Evolutionary conservation across 2,113 vertebrate species (phyloP), one percentile per base, ranked within the genome.

Genomic region (Stegostoma tigrinum): DNA sequence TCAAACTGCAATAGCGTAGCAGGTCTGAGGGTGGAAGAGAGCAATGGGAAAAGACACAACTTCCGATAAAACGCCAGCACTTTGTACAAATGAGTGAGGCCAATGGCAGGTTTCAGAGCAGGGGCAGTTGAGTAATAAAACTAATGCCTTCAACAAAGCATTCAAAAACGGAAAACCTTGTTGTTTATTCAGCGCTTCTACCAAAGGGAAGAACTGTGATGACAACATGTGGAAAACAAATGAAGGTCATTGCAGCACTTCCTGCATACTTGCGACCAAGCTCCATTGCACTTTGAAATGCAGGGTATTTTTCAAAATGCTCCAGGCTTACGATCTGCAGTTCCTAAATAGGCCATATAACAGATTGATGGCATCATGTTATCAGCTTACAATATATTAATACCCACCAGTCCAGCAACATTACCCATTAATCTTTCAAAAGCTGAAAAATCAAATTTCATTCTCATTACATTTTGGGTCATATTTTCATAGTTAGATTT

Each of bases 191-290:
- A 27, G 10, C 30, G 24, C 38, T 14, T 24, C n/a, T 45, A 15
- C 12, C 15, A 95, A 95, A 72, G 93, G 93, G 27, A 38, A 95
- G 91, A 68, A 94, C 17, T 42, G 19, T 94, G n/a, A 94, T 68
- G 64, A 95, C 93, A 72, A 48, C 38, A 70, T n/a, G 48, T 70
- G 67, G 93, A 72, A 93, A 72, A 42, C 23, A 72, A 94, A 70
- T 10, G 48, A 24, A 95, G 23, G 93, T 95, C 30, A 14, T 23
- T 15, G 38, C 38, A 30, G 93, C 45, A 66, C 67, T 30, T 72
- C 24, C 93, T 68, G 67, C 67, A 95, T 23, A 42, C 38, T 66
- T 67, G 7, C 61, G 67, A 64, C 19, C 89, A 91, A 91, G 52
- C 6, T 72, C 21, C 5, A 42, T 34, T 23, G 14, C 15, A n/a